Percentiles rank a stretch among this genome's conserved stretches.
These are phyloP conservation scores for Zaprionus ghesquierei DNA, from an alignment of 1,140 invertebrate species.

Conservation along the genomic window DNA sequence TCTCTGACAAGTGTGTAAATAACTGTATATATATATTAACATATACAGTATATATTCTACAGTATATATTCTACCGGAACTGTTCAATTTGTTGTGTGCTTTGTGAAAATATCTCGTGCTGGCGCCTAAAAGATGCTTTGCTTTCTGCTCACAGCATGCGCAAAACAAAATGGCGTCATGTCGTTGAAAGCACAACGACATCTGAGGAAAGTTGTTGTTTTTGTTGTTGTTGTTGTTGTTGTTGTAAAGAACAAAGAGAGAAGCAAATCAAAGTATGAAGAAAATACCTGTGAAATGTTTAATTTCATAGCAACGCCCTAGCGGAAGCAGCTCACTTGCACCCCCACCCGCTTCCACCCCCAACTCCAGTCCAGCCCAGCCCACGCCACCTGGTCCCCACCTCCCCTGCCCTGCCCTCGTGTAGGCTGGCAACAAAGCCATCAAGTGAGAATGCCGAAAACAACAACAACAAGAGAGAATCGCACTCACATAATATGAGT, in stretches of 20 bases:
- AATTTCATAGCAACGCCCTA: conserved; percentile 82
- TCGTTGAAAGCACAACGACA: background rate
- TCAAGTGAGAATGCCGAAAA: conserved; percentile 24
- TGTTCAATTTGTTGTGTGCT: background rate
- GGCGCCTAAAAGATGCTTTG: conserved; percentile 46
- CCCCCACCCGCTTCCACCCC: conserved; percentile 18
- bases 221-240: conserved; percentile 37
- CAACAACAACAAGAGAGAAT: conserved; percentile 18
- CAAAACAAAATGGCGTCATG: conserved; percentile 62
- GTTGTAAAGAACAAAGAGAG: conserved; percentile 61
- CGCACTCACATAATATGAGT: background rate
- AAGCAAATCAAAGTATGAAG: conserved; percentile 70
- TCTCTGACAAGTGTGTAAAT: background rate
- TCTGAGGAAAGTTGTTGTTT: conserved; percentile 22
- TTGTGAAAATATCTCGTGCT: background rate
- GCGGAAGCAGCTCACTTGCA: conserved; percentile 46
- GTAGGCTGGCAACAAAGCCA: conserved; percentile 40
- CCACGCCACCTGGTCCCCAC: background rate
- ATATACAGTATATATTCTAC: too few species aligned
- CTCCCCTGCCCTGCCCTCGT: background rate
- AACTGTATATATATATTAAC: background rate
- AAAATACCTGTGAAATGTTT: conserved; percentile 81
- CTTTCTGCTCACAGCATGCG: conserved; percentile 18
- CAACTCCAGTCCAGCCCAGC: too few species aligned
- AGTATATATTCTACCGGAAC: too few species aligned